phyloP scores from a whole-genome alignment of 1,140 invertebrate species.

The Sminthurides bifidus region DNA sequence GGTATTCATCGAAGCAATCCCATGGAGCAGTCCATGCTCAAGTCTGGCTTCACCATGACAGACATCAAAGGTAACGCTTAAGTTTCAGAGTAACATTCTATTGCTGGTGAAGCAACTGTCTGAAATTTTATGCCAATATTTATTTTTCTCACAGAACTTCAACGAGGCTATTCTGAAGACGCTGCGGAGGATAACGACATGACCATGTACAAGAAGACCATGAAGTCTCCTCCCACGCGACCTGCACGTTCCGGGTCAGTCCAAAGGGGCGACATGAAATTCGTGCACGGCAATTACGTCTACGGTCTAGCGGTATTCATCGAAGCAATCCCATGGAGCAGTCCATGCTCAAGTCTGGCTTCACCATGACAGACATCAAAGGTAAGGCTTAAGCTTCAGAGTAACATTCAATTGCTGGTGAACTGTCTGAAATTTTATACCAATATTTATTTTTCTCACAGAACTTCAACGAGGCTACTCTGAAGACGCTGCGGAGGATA shows the following conservation, averaged over 20 bases:
- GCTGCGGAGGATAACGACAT: constrained; percentile 58
- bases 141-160: constrained; percentile 47
- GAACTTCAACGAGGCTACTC: constrained; percentile 70
- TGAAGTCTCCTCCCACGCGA: constrained; percentile 44
- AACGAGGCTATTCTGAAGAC: constrained; percentile 71
- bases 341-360: constrained; percentile 75
- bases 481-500: constrained; percentile 62
- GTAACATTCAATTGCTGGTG: too few species aligned
- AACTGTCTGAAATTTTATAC: neutral
- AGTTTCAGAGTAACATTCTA: too few species aligned
- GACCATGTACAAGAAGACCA: constrained; percentile 41
- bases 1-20: constrained; percentile 53
- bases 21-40: constrained; percentile 78
- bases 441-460: constrained; percentile 33
- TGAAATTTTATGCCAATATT: neutral
- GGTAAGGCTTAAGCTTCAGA: too few species aligned
- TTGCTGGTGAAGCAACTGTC: neutral
- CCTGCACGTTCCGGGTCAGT: constrained; percentile 54
- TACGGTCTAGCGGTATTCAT: constrained; percentile 53
- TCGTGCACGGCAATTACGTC: constrained; percentile 62
- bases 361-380: constrained; percentile 88
- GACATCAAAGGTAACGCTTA: constrained; percentile 75
- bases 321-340: constrained; percentile 71
- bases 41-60: constrained; percentile 80
- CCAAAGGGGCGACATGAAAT: constrained; percentile 59